A percentile compares a stretch with the other conserved stretches of the same genome.
These are phyloP conservation scores for Leptinotarsa juncta DNA, from an alignment of 2,888 invertebrate genomes.

Conservation along the genomic window DNA sequence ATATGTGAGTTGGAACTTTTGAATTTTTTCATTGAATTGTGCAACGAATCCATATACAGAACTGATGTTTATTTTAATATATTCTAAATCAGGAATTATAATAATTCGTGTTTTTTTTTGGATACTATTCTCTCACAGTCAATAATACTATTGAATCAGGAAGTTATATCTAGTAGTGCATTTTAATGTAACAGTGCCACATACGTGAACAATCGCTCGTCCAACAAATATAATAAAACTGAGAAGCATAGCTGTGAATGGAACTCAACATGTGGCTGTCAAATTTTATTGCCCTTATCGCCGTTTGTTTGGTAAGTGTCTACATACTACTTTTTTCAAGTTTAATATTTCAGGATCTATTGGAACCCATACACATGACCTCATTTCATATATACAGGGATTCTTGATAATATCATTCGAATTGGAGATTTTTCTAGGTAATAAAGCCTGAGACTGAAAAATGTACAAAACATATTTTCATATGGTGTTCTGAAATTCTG, in stretches of 20 bases:
- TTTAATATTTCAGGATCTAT: background rate
- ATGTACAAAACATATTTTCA: too few relatives aligned
- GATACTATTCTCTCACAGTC: conserved; percentile 10
- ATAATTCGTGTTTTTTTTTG: background rate
- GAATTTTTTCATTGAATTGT: too few relatives aligned
- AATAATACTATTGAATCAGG: conserved; percentile 12
- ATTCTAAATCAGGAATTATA: background rate
- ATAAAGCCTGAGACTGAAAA: too few relatives aligned
- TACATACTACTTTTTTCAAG: conserved; percentile 17
- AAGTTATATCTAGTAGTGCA: conserved; percentile 11
- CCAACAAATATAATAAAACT: background rate
- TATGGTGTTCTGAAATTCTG: too few relatives aligned
- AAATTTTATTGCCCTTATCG: conserved; percentile 49
- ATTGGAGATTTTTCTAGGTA: too few relatives aligned
- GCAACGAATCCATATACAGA: too few relatives aligned
- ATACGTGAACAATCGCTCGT: background rate
- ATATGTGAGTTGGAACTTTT: background rate
- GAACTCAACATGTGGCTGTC: conserved; percentile 44
- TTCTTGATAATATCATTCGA: too few relatives aligned
- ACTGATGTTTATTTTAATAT: too few relatives aligned
- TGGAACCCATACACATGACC: background rate
- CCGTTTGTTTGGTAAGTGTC: conserved; percentile 50
- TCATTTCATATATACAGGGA: too few relatives aligned
- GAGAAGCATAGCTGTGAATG: conserved; percentile 30
- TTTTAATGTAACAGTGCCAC: background rate